These are phyloP conservation scores for Zaprionus lineosus DNA, from an alignment of 2,888 invertebrate species.

Conservation along the genomic window DNA sequence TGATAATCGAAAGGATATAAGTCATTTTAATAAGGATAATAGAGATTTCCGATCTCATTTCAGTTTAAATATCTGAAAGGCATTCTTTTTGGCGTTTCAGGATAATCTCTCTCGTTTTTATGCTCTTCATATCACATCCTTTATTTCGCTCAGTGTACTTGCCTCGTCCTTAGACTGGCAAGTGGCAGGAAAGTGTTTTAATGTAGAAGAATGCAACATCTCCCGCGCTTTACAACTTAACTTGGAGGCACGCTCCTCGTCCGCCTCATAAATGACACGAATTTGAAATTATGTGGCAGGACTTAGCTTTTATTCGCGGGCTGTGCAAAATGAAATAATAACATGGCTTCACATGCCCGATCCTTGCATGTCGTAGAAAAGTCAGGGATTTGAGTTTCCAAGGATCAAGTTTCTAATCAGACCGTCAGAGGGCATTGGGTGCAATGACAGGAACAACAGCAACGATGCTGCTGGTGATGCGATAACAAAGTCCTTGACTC, in stretches of 20 bases:
- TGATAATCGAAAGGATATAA: background rate
- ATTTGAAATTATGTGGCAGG: slow-evolving; percentile 68
- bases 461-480: too few relatives aligned
- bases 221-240: slow-evolving; percentile 44
- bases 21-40: background rate
- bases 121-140: too few relatives aligned
- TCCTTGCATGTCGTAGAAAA: background rate
- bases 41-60: too few relatives aligned
- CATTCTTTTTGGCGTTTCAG: too few relatives aligned
- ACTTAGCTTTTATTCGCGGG: slow-evolving; percentile 46
- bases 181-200: slow-evolving; percentile 11
- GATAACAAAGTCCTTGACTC: too few relatives aligned
- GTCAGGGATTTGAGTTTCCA: slow-evolving; percentile 11
- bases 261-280: slow-evolving; percentile 65
- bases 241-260: slow-evolving; percentile 40
- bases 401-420: too few relatives aligned
- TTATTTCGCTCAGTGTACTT: slow-evolving; percentile 31
- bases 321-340: slow-evolving; percentile 41
- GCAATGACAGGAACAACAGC: too few relatives aligned
- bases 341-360: slow-evolving; percentile 29
- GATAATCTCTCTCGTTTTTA: too few relatives aligned
- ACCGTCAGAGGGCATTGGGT: slow-evolving; percentile 21
- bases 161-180: slow-evolving; percentile 18
- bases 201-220: slow-evolving; percentile 45
- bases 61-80: too few relatives aligned